Evolutionary conservation across 2,797 vertebrate species (phyloP), one percentile per base, ranked within the genome.

Genomic region (Mustela erminea): DNA sequence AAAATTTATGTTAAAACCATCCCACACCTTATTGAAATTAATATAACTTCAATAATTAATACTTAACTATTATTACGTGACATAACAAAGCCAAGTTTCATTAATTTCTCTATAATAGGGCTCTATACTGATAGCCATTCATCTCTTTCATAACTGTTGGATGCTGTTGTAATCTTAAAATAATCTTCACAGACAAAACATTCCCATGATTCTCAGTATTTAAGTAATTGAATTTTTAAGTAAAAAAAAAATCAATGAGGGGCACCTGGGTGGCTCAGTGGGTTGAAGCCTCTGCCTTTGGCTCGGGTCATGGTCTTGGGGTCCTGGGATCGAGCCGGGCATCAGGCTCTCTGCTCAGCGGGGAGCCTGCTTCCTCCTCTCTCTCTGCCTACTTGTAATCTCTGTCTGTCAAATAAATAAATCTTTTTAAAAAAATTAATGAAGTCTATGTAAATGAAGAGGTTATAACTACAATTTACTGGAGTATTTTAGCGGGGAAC

Each of bases 1-100:
- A 95, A 56, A 43, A 11, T 70, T 68, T 90, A 46, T 86, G 38
- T 32, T 89, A 80, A 95, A 90, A 93, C 10, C 60, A 66, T 38
- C 13, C 20, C 7, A 70, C 1, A 46, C 27, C 41, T 23, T 49
- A 77, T 58, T 97, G 56, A 89, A 90, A 95, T 89, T 18, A 56
- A 80, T 78, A 32, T 11, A 88, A 84, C 23, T 84, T 91, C n/a
- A 90, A n/a, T 75, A 88, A 93, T 93, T 89, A 92, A 54, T 68
- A 74, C 70, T 25, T 80, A 41, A 56, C 87, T 86, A 68, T 70
- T 58, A 52, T 46, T 49, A 91, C 5, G 20, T 56, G 38, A 80
- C 3, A 29, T 54, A 75, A 49, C 7, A 68, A 93, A 87, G 56
- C 17, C 27, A 89, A 52, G 1, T 87, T 93, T 92, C 10, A 70